A percentile compares a stretch with the other conserved stretches of the same genome.
These are phyloP conservation scores for Sandelia bainsii DNA, from an alignment of 2,797 vertebrate genomes.

Conservation along the genomic window DNA sequence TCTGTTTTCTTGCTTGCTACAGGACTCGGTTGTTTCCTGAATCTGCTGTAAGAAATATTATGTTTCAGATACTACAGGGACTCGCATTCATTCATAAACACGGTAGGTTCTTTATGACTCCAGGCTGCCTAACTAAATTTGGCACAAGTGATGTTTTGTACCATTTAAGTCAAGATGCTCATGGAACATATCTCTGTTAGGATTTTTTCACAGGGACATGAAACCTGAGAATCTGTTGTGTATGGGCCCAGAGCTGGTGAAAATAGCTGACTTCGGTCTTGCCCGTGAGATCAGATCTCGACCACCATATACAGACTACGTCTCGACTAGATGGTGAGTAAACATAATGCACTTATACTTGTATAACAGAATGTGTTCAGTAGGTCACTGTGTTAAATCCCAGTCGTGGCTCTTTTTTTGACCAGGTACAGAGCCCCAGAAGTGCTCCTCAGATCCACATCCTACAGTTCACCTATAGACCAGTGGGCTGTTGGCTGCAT, in stretches of 20 bases:
- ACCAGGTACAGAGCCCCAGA: constrained; percentile 97
- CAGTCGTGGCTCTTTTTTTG: not conserved
- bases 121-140: not conserved
- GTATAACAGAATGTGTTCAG: not conserved
- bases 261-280: constrained; percentile 98
- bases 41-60: constrained; percentile 97
- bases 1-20: constrained; percentile 75
- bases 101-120: constrained; percentile 52
- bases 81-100: constrained; percentile 96
- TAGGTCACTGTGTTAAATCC: constrained; percentile 1
- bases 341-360: not conserved
- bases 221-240: constrained; percentile 98
- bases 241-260: constrained; percentile 97
- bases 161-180: not conserved
- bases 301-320: constrained; percentile 97
- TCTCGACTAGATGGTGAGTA: constrained; percentile 94
- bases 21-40: constrained; percentile 98
- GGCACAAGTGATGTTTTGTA: not conserved
- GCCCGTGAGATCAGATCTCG: constrained; percentile 95
- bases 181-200: constrained; percentile 67
- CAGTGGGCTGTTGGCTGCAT: constrained; percentile 98
- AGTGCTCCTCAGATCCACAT: constrained; percentile 92
- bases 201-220: constrained; percentile 98
- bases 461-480: constrained; percentile 97
- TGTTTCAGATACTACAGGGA: constrained; percentile 99